phyloP scores from a whole-genome alignment of 2,113 vertebrate genomes.

The Tylochromis polylepis region DNA sequence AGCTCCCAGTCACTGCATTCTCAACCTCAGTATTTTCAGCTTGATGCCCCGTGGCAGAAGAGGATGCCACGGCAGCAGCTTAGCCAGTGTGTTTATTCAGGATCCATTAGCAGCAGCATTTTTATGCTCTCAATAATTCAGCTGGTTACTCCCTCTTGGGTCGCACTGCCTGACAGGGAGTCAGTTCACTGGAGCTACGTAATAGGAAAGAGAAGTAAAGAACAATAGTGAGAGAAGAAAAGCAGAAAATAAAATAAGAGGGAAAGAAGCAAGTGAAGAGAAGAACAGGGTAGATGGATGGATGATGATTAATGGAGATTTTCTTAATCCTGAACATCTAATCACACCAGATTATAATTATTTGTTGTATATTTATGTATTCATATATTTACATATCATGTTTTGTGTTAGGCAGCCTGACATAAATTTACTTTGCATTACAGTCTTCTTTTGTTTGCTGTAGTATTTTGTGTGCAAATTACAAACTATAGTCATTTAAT shows the following conservation, averaged over 20 bases:
- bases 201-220: conserved; percentile 26
- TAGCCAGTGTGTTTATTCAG: conserved; percentile 73
- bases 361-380: not conserved
- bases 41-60: conserved; percentile 47
- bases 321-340: not conserved
- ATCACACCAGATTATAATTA: not conserved
- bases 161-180: conserved; percentile 52
- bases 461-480: not conserved
- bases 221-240: conserved; percentile 21
- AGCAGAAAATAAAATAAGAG: conserved; percentile 6
- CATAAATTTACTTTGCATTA: not conserved
- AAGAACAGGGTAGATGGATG: not conserved
- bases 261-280: not conserved
- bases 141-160: conserved; percentile 64
- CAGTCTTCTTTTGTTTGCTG: not conserved
- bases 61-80: conserved; percentile 58
- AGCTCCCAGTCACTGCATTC: conserved; percentile 26
- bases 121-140: conserved; percentile 79
- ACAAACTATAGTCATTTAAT: not conserved
- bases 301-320: not conserved
- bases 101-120: conserved; percentile 72
- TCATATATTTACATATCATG: not conserved
- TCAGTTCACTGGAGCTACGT: conserved; percentile 58
- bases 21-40: conserved; percentile 51
- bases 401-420: not conserved